Base-by-base conservation (phyloP, 2,888 invertebrate species). In the Bugula neritina region DNA sequence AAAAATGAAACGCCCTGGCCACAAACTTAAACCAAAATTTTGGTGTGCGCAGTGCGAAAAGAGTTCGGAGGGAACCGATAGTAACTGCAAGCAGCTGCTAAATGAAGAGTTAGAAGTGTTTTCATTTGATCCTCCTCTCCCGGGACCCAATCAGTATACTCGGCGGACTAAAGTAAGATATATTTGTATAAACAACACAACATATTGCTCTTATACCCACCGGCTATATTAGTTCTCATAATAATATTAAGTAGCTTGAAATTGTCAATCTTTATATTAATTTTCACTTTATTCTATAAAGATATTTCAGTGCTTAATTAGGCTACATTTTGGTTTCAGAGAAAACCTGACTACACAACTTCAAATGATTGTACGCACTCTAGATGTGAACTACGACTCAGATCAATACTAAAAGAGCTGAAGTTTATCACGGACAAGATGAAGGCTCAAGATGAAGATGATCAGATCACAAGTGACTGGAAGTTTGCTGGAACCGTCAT, bases 401-500 rank as follows among this genome's bases (percentile, higher is more conserved):
- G 92, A 82, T 90, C 92, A 86, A 96, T 97, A 85, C 89, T 96
- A 82, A 93, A 94, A 87, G 96, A 97, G 88, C 87, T 97, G 78
- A 90, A 92, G 85, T 91, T 91, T 88, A 93, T 94, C 86, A 94
- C 94, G 82, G 91, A 92, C 87, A 90, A 94, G 88, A 90, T 96
- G 88, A 91, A 93, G 86, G 92, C 92, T 86, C 94, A 94, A 85
- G 96, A 97, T 87, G 92, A 93, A 86, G 91, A 92, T 83, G 90
- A 91, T 86, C 93, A 93, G 87, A 89, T 94, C 77, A 93, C 93
- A 80, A 93, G 92, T 86, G 96, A 97, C 85, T 96, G 96, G 96
- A 95, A 94, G 85, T 97, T 96, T 85, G 96, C 96, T 73, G 96
- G 95, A 77, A 94, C 96, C 93, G 96, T 96, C 84, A 94, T 97